phyloP scores from a whole-genome alignment of 2,113 vertebrate species.

The Mustela lutreola region DNA sequence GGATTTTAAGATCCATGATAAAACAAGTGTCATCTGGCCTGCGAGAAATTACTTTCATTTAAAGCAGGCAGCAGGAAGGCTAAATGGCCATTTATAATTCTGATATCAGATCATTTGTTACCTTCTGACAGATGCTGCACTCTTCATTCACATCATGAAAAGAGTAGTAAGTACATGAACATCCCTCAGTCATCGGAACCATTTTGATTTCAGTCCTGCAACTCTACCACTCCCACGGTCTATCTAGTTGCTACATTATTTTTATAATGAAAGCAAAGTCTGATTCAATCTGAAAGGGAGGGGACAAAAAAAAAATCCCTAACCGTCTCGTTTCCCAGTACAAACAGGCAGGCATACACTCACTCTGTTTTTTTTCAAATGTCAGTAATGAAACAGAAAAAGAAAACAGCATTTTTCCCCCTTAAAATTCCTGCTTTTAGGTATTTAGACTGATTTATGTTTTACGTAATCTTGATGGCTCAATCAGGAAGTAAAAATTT shows the following conservation, averaged over 20 bases:
- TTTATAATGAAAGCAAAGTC: slow-evolving; percentile 87
- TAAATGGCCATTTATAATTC: neutral
- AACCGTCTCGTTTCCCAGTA: slow-evolving; percentile 23
- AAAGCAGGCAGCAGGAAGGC: slow-evolving; percentile 3
- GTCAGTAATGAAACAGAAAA: slow-evolving; percentile 52
- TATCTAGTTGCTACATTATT: slow-evolving; percentile 77
- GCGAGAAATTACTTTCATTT: slow-evolving; percentile 40
- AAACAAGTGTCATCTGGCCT: slow-evolving; percentile 61
- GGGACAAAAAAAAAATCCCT: slow-evolving; percentile 31
- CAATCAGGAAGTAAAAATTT: slow-evolving; percentile 88
- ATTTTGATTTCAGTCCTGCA: slow-evolving; percentile 83
- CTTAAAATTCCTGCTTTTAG: slow-evolving; percentile 66
- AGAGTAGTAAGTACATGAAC: slow-evolving; percentile 75
- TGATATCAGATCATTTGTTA: slow-evolving; percentile 54
- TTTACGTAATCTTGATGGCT: slow-evolving; percentile 81
- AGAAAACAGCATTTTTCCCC: slow-evolving; percentile 60
- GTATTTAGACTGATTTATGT: slow-evolving; percentile 80
- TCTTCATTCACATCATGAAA: slow-evolving; percentile 73
- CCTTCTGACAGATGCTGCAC: slow-evolving; percentile 74
- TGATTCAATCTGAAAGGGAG: slow-evolving; percentile 86
- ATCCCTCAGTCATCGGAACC: slow-evolving; percentile 79
- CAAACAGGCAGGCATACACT: slow-evolving; percentile 13
- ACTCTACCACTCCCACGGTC: slow-evolving; percentile 80
- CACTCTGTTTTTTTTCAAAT: neutral
- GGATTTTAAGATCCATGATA: slow-evolving; percentile 37